A percentile compares a stretch with the other conserved stretches of the same genome.
Evolutionary conservation across 2,113 vertebrate species (phyloP).

Genomic region (Poecile atricapillus): DNA sequence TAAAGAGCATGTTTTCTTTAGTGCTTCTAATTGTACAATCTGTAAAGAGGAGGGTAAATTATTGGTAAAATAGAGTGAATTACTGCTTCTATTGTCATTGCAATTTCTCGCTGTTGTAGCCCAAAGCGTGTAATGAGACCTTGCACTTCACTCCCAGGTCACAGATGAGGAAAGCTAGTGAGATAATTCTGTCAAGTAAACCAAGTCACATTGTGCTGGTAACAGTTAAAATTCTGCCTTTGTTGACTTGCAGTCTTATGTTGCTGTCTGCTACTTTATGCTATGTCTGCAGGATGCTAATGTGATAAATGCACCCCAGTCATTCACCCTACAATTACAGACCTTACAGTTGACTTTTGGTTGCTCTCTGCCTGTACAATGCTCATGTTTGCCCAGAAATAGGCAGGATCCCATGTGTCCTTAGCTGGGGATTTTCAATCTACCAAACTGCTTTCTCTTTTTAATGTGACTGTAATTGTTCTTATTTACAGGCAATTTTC

Average conservation of each 20-base stretch:
- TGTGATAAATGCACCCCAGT: not conserved
- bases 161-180: not conserved
- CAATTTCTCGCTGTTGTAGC: not conserved
- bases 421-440: not conserved
- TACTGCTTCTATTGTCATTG: not conserved
- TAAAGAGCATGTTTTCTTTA: not conserved
- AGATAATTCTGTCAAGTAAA: not conserved
- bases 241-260: not conserved
- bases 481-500: conserved; percentile 17
- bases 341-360: not conserved
- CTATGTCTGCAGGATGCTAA: not conserved
- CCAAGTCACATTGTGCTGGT: not conserved
- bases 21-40: not conserved
- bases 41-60: not conserved
- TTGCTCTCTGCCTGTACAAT: not conserved
- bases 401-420: not conserved
- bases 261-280: not conserved
- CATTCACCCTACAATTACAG: not conserved
- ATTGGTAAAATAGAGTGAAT: not conserved
- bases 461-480: conserved; percentile 11
- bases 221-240: not conserved
- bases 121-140: not conserved
- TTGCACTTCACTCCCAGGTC: not conserved
- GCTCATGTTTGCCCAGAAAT: not conserved
- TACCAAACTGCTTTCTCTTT: not conserved